Evolutionary conservation across 2,113 vertebrate species (phyloP).

Genomic region (Atrichornis clamosus): DNA sequence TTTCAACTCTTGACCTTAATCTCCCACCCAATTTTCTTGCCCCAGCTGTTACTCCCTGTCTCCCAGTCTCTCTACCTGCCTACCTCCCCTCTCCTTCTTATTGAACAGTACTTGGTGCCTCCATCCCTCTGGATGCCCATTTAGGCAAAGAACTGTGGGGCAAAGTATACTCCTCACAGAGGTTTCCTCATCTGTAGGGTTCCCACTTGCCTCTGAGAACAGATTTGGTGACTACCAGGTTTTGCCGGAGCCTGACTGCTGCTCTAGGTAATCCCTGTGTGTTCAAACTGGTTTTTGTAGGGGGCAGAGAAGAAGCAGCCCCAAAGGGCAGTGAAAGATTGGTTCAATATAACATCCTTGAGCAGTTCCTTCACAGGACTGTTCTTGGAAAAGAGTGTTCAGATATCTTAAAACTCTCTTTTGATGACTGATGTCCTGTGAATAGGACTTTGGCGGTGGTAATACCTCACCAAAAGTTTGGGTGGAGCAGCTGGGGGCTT

Average conservation of each 20-base stretch:
- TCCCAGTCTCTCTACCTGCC: not conserved
- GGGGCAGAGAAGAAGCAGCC: not conserved
- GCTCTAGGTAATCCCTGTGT: not conserved
- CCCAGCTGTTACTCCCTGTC: not conserved
- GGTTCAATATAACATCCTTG: not conserved
- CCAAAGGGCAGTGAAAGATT: rapidly evolving
- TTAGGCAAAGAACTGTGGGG: not conserved
- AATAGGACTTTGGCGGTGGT: not conserved
- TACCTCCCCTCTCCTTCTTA: not conserved
- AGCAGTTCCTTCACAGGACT: not conserved
- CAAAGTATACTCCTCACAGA: not conserved
- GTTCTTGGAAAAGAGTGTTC: not conserved
- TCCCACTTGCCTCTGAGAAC: not conserved
- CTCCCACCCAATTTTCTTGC: not conserved
- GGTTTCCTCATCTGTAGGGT: not conserved
- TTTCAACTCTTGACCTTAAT: not conserved
- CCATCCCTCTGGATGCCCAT: not conserved
- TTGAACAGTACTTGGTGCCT: not conserved
- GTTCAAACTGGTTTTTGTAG: not conserved
- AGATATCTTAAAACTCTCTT: not conserved
- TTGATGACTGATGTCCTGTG: not conserved
- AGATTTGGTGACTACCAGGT: not conserved
- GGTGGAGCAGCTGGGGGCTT: not conserved
- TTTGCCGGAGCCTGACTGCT: not conserved
- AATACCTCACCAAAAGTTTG: not conserved